A percentile compares a stretch with the other conserved stretches of the same genome.
Conservation (phyloP, 2,113 vertebrate genomes). For the Bos taurus region ARS-UCD2.0 NC_037338.1:15798001-15798500, state of each 20-base stretch:
- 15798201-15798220: neutral
- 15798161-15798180: neutral
- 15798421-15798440: neutral
- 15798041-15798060: neutral
- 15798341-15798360: neutral
- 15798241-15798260: slow-evolving; percentile 40
- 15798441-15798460: neutral
- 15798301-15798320: slow-evolving; percentile 44
- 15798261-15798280: slow-evolving; percentile 49
- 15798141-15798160: neutral
- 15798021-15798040: neutral
- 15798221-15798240: slow-evolving; percentile 4
- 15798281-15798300: slow-evolving; percentile 47
- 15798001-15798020: neutral
- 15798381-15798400: neutral
- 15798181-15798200: neutral
- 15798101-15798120: neutral
- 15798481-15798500: neutral
- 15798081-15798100: neutral
- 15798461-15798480: neutral
- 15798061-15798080: neutral
- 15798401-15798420: neutral
- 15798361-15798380: slow-evolving; percentile 61
- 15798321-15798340: slow-evolving; percentile 45
- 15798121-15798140: neutral